Evolutionary conservation across 2,797 vertebrate genomes (phyloP).

Genomic region (Paguma larvata): DNA sequence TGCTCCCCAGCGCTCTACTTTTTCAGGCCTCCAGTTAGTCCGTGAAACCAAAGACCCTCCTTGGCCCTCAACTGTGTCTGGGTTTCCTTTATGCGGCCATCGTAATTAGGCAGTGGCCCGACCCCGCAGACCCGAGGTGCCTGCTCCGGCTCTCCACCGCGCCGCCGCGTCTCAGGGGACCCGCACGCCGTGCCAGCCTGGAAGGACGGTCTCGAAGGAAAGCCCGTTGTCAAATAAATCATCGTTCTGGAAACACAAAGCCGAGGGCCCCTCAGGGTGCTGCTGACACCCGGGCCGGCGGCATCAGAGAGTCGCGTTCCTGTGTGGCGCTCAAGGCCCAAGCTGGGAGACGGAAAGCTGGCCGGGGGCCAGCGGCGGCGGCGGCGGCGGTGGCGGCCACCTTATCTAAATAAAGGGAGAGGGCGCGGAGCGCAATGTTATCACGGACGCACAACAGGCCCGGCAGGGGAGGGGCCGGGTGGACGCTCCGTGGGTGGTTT

Average conservation of each 20-base stretch:
- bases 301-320: slow-evolving; percentile 76
- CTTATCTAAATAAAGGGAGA: slow-evolving; percentile 76
- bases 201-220: slow-evolving; percentile 79
- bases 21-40: slow-evolving; percentile 69
- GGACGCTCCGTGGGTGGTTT: slow-evolving; percentile 79
- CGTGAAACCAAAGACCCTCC: slow-evolving; percentile 58
- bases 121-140: background rate
- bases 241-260: slow-evolving; percentile 78
- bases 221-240: slow-evolving; percentile 69
- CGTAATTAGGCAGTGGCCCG: slow-evolving; percentile 68
- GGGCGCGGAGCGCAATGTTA: background rate
- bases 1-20: slow-evolving; percentile 69
- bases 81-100: slow-evolving; percentile 70
- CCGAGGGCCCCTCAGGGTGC: slow-evolving; percentile 72
- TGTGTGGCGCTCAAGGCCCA: slow-evolving; percentile 69
- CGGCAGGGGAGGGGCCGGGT: slow-evolving; percentile 47
- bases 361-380: slow-evolving; percentile 70
- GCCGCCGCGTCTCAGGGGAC: slow-evolving; percentile 57
- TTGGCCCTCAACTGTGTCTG: slow-evolving; percentile 42
- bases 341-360: slow-evolving; percentile 82
- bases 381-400: slow-evolving; percentile 54
- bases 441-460: slow-evolving; percentile 15
- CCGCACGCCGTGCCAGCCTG: slow-evolving; percentile 57
- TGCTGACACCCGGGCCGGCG: slow-evolving; percentile 71
- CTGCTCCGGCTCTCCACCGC: slow-evolving; percentile 12